Evolutionary conservation across 2,888 invertebrate genomes (phyloP), one percentile per base, ranked within the genome.

Genomic region (Amphimallon solstitiale): DNA sequence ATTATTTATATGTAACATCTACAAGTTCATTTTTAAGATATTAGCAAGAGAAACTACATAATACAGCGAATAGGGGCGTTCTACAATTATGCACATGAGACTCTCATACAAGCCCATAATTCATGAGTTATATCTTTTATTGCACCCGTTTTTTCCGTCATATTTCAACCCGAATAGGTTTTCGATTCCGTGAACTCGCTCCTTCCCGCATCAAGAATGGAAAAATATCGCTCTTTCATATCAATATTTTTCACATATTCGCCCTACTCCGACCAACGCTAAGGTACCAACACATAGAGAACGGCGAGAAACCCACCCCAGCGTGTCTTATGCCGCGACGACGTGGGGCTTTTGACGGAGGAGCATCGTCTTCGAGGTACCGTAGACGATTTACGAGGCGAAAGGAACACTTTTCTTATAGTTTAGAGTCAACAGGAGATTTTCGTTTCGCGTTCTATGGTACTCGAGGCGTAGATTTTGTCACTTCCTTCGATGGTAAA

Each of bases 161-260:
- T 56, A 56, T 56, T 56, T 56, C 56, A 40, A 23, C 14, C 21
- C 23, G 35, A 56, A 56, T 56, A 40, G 40, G 38, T 43, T 56
- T 56, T 43, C 56, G 56, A 56, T 56, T 56, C 56, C 56, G 40
- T 21, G 40, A 40, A 38, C 21, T 43, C 40, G 40, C 40, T 12
- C 23, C 10, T 15, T 51, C 12, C 29, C 35, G 35, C 51, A 17
- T 51, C 51, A 56, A 46, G 9, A 54, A 56, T 43, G 38, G 49
- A 61, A 48, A 61, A 48, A 48, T 61, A 61, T 61, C 61, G 61
- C 48, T 23, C 38, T 48, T 48, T 61, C 48, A 48, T 48, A 61
- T 61, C 61, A 48, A 61, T 61, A 61, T 49, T 61, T 48, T 48
- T 61, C 61, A 35, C 61, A 48, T 61, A 34, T 61, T 49, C 48